A percentile compares a stretch with the other conserved stretches of the same genome.
Conservation (phyloP, 2,797 vertebrate genomes). For the Ptychadena robeensis region DNA sequence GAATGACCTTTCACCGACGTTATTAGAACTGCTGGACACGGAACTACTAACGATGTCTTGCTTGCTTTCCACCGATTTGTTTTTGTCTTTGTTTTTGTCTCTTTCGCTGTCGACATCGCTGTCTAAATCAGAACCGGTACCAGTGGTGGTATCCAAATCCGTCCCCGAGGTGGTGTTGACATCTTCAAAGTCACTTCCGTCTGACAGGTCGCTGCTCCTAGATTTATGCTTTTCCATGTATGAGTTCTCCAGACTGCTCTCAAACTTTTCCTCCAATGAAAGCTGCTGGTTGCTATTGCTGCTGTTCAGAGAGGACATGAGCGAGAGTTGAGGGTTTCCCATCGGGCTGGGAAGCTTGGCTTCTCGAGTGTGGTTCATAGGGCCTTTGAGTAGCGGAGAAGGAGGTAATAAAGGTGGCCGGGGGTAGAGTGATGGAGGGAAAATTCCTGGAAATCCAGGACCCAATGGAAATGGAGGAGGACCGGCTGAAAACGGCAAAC, state of each 20-base stretch:
- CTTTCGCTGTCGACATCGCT: constrained; percentile 91
- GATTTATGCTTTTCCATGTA: constrained; percentile 85
- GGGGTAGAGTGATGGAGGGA: constrained; percentile 92
- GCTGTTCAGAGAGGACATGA: constrained; percentile 83
- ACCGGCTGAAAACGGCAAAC: constrained; percentile 85
- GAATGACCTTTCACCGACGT: constrained; percentile 82
- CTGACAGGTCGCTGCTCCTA: constrained; percentile 89
- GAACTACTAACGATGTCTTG: constrained; percentile 78
- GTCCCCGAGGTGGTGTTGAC: constrained; percentile 96
- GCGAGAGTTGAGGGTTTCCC: constrained; percentile 82
- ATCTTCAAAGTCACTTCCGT: constrained; percentile 95
- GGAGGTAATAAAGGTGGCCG: constrained; percentile 92
- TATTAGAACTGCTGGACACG: constrained; percentile 78
- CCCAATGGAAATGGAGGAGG: constrained; percentile 88
- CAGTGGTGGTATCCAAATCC: constrained; percentile 94
- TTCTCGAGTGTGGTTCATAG: constrained; percentile 86
- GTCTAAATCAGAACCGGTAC: constrained; percentile 93
- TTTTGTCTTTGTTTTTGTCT: constrained; percentile 82
- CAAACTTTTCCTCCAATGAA: constrained; percentile 78
- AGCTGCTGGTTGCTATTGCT: constrained; percentile 67
- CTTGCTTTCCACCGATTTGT: constrained; percentile 76
- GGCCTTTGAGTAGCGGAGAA: constrained; percentile 89
- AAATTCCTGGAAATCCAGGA: constrained; percentile 92
- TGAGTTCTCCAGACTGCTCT: constrained; percentile 80
- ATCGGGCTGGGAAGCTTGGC: constrained; percentile 89